Conservation (phyloP, 2,888 invertebrate species). For the Lottia scabra region DNA sequence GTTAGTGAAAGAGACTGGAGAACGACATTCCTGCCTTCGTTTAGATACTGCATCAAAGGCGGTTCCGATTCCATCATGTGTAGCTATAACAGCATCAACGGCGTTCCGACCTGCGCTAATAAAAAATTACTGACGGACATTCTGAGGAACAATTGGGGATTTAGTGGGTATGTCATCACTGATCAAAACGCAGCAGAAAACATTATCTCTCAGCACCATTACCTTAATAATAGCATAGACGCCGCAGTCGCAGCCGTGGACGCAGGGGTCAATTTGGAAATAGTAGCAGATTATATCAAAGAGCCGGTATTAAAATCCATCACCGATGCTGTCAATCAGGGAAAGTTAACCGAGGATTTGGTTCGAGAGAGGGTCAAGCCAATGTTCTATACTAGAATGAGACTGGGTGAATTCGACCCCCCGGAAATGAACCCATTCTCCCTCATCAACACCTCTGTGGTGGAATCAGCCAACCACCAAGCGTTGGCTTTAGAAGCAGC, state of each 20-base stretch:
- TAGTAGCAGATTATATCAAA: conserved; percentile 13
- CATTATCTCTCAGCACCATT: conserved; percentile 47
- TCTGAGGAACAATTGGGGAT: conserved; percentile 53
- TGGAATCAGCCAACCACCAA: conserved; percentile 39
- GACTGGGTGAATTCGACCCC: conserved; percentile 37
- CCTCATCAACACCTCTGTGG: conserved; percentile 30
- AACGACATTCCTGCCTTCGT: conserved; percentile 62
- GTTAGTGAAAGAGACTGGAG: conserved; percentile 59
- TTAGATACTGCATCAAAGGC: conserved; percentile 59
- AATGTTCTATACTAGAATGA: conserved; percentile 32
- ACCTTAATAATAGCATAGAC: conserved; percentile 42
- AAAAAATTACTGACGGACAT: conserved; percentile 51
- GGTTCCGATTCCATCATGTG: conserved; percentile 66
- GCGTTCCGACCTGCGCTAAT: conserved; percentile 60
- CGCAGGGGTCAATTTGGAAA: conserved; percentile 49
- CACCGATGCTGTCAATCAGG: conserved; percentile 37
- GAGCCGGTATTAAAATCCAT: conserved; percentile 37
- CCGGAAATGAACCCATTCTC: conserved; percentile 45
- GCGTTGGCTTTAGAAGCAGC: conserved; percentile 40
- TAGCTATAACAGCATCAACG: conserved; percentile 65
- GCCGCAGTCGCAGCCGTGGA: conserved; percentile 43
- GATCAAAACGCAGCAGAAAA: conserved; percentile 58
- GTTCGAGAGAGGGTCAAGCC: conserved; percentile 26
- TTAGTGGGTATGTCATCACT: conserved; percentile 58
- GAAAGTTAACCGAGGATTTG: conserved; percentile 13